Evolutionary conservation across 2,113 vertebrate genomes (phyloP).

Genomic region (Motacilla alba): DNA sequence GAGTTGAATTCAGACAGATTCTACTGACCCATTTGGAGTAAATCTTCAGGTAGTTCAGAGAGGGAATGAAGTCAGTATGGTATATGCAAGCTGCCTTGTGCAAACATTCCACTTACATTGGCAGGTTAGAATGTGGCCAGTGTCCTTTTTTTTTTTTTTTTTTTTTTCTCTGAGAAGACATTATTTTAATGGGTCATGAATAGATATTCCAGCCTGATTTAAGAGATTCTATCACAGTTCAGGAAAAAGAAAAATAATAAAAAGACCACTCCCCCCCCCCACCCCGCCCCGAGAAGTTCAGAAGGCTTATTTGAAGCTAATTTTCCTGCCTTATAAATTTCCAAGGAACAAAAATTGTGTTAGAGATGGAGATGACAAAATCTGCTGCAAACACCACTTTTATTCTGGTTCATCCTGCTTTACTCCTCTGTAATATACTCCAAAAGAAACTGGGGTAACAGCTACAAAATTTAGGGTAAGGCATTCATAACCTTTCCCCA

Average conservation of each 20-base stretch:
- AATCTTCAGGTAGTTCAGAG: not conserved
- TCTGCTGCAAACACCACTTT: not conserved
- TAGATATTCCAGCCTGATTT: not conserved
- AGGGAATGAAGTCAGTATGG: not conserved
- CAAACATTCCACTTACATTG: not conserved
- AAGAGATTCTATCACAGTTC: not conserved
- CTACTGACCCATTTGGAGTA: not conserved
- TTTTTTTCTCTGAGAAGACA: not conserved
- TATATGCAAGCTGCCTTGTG: not conserved
- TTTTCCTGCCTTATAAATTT: not conserved
- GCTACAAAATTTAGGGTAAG: not conserved
- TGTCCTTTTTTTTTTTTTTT: not conserved
- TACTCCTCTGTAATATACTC: not conserved
- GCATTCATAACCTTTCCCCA: not conserved
- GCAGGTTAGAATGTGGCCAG: not conserved
- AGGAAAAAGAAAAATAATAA: not conserved
- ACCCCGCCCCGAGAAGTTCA: not conserved
- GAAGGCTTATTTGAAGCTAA: not conserved
- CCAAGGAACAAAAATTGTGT: not conserved
- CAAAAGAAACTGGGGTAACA: not conserved
- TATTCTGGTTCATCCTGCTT: not conserved
- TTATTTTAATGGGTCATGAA: not conserved
- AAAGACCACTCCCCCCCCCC: accelerated
- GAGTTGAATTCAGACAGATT: not conserved
- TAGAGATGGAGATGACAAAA: not conserved